A percentile compares a stretch with the other conserved stretches of the same genome.
These are phyloP conservation scores for Eurois occulta DNA, from an alignment of 2,888 invertebrate species.

Conservation along the genomic window DNA sequence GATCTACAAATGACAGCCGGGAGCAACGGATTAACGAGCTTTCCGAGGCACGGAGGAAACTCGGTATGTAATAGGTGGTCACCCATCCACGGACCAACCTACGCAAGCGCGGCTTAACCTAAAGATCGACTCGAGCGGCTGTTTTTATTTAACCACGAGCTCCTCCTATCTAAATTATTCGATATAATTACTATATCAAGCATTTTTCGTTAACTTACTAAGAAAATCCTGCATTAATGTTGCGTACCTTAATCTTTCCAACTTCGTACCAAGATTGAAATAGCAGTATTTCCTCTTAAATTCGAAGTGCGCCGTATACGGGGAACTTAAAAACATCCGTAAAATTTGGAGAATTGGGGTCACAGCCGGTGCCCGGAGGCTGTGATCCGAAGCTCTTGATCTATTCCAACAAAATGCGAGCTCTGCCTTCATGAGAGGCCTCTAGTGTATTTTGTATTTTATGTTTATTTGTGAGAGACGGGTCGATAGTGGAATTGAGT, in stretches of 20 bases:
- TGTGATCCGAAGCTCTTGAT: slow-evolving; percentile 38
- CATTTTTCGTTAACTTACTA: too few relatives aligned
- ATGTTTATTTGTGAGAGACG: background rate
- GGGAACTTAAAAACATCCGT: slow-evolving; percentile 24
- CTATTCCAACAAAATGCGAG: slow-evolving; percentile 37
- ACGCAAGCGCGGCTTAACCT: too few relatives aligned
- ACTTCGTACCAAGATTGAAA: background rate
- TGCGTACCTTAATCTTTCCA: background rate
- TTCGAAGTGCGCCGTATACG: background rate
- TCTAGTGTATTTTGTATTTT: background rate
- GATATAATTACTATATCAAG: too few relatives aligned
- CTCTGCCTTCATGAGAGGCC: background rate
- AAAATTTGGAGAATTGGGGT: slow-evolving; percentile 36
- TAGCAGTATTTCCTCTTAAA: slow-evolving; percentile 12
- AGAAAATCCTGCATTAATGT: background rate
- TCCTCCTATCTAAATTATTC: too few relatives aligned
- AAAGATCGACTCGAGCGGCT: too few relatives aligned
- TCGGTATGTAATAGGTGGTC: too few relatives aligned
- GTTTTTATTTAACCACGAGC: too few relatives aligned
- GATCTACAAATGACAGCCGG: too few relatives aligned
- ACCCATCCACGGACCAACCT: too few relatives aligned
- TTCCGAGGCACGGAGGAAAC: too few relatives aligned
- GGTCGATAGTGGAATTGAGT: background rate
- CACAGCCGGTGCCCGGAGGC: slow-evolving; percentile 22
- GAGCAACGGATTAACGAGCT: too few relatives aligned